These are phyloP conservation scores for Pelusios castaneus DNA, from an alignment of 2,113 vertebrate genomes.

Conservation along the genomic window DNA sequence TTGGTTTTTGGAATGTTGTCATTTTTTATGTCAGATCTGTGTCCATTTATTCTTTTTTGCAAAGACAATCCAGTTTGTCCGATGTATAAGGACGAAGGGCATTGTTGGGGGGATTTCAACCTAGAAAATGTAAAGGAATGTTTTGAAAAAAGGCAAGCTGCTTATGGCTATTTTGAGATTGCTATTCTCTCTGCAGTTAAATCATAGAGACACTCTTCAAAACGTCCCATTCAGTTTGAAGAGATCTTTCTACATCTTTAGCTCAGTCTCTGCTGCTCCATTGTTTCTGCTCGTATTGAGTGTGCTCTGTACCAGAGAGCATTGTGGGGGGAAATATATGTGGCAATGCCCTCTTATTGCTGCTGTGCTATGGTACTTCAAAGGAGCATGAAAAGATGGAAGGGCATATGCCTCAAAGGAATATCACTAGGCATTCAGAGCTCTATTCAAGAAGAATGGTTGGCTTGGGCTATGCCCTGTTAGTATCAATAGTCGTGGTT, in stretches of 20 bases:
- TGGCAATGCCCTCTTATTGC: constrained; percentile 13
- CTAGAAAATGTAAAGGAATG: constrained; percentile 22
- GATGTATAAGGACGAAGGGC: too few species aligned
- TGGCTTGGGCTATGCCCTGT: constrained; percentile 8
- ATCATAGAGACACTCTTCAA: background rate
- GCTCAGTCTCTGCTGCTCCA: constrained; percentile 1
- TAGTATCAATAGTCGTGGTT: constrained; percentile 30
- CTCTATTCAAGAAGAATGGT: constrained; percentile 36
- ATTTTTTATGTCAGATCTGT: too few species aligned
- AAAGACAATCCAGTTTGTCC: too few species aligned
- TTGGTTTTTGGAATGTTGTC: too few species aligned
- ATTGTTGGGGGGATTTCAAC: background rate
- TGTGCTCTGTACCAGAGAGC: background rate
- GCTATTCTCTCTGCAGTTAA: background rate
- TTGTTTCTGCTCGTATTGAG: background rate
- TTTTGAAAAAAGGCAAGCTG: background rate
- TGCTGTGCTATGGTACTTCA: background rate
- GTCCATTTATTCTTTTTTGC: too few species aligned
- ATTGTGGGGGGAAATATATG: constrained; percentile 7
- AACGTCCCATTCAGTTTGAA: background rate
- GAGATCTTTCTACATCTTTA: constrained; percentile 23
- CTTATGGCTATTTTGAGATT: background rate
- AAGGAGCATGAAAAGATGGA: background rate
- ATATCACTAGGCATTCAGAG: constrained; percentile 13
- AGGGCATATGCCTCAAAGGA: constrained; percentile 41